A percentile compares a stretch with the other conserved stretches of the same genome.
Evolutionary conservation across 2,797 vertebrate genomes (phyloP).

Genomic region (Anguilla obscura): DNA sequence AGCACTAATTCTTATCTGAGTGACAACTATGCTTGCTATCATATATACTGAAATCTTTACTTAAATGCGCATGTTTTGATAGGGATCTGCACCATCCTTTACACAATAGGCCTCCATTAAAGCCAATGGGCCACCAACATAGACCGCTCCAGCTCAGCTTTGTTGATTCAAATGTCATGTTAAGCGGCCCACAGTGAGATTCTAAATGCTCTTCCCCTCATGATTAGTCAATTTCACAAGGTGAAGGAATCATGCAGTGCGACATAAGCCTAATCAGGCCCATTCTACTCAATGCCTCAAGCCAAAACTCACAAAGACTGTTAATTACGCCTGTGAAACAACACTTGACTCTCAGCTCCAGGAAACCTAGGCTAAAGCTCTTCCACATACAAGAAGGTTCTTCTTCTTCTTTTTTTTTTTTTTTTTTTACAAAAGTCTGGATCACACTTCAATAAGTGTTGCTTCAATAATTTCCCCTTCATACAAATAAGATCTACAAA

Average conservation of each 20-base stretch:
- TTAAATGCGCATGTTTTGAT: slow-evolving; percentile 53
- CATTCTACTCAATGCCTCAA: slow-evolving; percentile 46
- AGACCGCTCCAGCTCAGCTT: slow-evolving; percentile 44
- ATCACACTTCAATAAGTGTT: slow-evolving; percentile 37
- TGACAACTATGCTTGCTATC: slow-evolving; percentile 41
- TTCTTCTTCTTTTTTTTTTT: slow-evolving; percentile 28
- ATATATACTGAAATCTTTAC: slow-evolving; percentile 50
- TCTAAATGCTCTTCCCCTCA: slow-evolving; percentile 37
- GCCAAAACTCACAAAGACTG: slow-evolving; percentile 45
- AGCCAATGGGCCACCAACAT: slow-evolving; percentile 45
- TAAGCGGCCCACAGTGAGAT: slow-evolving; percentile 48
- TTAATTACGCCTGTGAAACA: slow-evolving; percentile 44
- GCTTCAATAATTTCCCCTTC: slow-evolving; percentile 27
- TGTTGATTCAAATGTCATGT: slow-evolving; percentile 57
- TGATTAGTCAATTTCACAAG: slow-evolving; percentile 53
- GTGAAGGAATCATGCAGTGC: slow-evolving; percentile 53
- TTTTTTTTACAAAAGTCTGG: slow-evolving; percentile 50
- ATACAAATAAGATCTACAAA: slow-evolving; percentile 25
- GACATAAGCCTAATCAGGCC: slow-evolving; percentile 56
- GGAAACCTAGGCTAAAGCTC: slow-evolving; percentile 8
- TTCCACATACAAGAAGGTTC: slow-evolving; percentile 43
- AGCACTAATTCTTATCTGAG: slow-evolving; percentile 34
- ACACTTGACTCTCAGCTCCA: slow-evolving; percentile 34
- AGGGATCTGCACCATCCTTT: slow-evolving; percentile 54
- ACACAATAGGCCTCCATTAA: slow-evolving; percentile 55